Base-by-base conservation (phyloP, 2,113 vertebrate genomes). In the Xerus inauris region DNA sequence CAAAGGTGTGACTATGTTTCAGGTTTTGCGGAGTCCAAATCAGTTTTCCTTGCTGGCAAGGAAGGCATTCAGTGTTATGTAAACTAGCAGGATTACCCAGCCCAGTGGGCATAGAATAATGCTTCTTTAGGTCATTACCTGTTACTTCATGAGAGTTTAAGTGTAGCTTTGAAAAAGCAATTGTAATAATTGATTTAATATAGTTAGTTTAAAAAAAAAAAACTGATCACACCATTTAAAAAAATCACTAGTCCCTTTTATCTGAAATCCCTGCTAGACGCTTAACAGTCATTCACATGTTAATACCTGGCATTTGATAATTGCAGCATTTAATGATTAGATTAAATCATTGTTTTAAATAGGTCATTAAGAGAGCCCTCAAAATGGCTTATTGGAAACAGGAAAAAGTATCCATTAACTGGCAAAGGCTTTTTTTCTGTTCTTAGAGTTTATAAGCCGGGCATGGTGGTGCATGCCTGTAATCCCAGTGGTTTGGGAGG, bases 331-430 rank as follows among this genome's bases (percentile, higher is more conserved):
- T 91, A 49, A 80, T 73, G 57, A 85, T 57, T 57, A 57, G 20
- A 57, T 20, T 57, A 57, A 57, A 20, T 57, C 20, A 57, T 57
- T 57, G 8, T 57, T 22, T 57, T 22, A 57, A 57, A 57, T 20
- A 97, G 81, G 42, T 91, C 76, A 72, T 57, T 73, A 73, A 83
- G 54, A 64, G 49, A 97, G 86, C n/a, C 35, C 67, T 62, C 6
- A 7, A 86, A 80, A 38, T 83, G 30, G 83, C 42, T 94, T 86
- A 10, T 54, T 80, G 35, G 89, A 88, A 93, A 73, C 8, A 17
- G 57, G 67, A 8, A 80, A 87, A 64, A 69, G 75, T 89, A 83
- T 28, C 38, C 76, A 32, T 85, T 93, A 83, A 26, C 54, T 96
- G 77, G 24, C 5, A 49, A 65, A 20, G 12, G 47, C 65, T 9